These are phyloP conservation scores for Microtus oregoni DNA, from an alignment of 2,113 vertebrate genomes.

Conservation along the genomic window DNA sequence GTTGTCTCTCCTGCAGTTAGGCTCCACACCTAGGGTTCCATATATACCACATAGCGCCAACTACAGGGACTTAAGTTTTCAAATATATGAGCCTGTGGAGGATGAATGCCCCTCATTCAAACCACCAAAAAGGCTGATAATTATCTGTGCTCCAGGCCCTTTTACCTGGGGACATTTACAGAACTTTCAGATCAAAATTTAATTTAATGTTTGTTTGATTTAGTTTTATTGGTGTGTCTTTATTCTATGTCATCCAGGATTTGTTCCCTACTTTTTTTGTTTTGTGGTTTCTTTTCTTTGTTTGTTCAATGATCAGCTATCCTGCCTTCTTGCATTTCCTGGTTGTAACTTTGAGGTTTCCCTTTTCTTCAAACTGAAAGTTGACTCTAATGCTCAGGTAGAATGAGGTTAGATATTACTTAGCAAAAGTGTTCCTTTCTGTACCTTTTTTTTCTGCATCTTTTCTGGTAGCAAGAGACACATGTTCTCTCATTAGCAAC, in stretches of 20 bases:
- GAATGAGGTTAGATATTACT: neutral
- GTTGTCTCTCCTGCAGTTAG: neutral
- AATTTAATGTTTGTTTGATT: neutral
- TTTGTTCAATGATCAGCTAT: neutral
- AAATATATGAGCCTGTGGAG: neutral
- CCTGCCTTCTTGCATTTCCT: neutral
- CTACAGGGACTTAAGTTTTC: neutral
- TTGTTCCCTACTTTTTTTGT: neutral
- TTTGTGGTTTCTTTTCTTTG: neutral
- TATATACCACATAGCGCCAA: fast-evolving
- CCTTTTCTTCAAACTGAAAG: neutral
- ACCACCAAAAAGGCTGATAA: neutral
- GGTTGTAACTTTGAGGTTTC: neutral
- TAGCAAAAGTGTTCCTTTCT: neutral
- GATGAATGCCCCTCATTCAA: neutral
- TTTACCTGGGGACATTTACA: neutral
- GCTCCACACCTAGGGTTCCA: neutral
- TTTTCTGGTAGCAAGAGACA: neutral
- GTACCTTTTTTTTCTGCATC: neutral
- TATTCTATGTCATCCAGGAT: neutral
- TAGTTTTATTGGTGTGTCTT: too few relatives aligned
- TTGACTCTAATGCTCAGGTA: neutral
- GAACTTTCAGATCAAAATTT: neutral
- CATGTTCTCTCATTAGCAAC: neutral
- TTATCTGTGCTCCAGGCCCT: neutral